Evolutionary conservation across 2,797 vertebrate genomes (phyloP), one percentile per base, ranked within the genome.

Genomic region (Neosilurus mollespiculum): DNA sequence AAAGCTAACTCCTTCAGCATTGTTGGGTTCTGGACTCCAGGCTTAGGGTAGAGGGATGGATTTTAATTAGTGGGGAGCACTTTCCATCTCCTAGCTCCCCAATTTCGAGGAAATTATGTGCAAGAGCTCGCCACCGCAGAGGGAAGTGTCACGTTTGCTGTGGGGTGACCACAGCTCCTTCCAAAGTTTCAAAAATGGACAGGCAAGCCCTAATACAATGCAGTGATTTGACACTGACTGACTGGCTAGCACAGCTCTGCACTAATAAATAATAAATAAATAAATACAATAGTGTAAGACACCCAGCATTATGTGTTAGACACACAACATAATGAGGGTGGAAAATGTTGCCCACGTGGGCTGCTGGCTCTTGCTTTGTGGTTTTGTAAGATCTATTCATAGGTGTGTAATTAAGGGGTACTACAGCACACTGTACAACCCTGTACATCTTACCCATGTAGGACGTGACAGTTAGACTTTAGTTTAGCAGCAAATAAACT

Each of bases 391-490:
- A 85, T 81, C 91, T 92, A 90, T 91, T 94, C 90, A 87, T 90
- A 90, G 91, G 83, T 65, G 69, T 77, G 82, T 91, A 93, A 92
- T 92, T 91, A 92, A 92, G 89, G 91, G 92, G 88, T 88, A 89
- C 90, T 83, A 77, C 92, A 92, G 90, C 20, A 59, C 86, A 84
- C 89, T 90, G 93, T 92, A 91, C 91, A 90, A 84, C 89, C 94
- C 93, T 92, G 92, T 93, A 92, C 88, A 82, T 89, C 92, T 91
- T 85, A 90, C 89, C 49, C 61, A 79, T 65, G 16, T 30, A 54
- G 92, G 94, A 96, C 53, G 90, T 90, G 90, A 94, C 95, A 93
- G 93, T 69, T 77, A 53, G 65, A 93, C 92, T 94, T 94, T 93
- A 92, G 92, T 24, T 65, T 69, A 53, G 26, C 78, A 75, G 16